Conservation (phyloP, 2,888 invertebrate genomes). For the Blastobasis adustella region DNA sequence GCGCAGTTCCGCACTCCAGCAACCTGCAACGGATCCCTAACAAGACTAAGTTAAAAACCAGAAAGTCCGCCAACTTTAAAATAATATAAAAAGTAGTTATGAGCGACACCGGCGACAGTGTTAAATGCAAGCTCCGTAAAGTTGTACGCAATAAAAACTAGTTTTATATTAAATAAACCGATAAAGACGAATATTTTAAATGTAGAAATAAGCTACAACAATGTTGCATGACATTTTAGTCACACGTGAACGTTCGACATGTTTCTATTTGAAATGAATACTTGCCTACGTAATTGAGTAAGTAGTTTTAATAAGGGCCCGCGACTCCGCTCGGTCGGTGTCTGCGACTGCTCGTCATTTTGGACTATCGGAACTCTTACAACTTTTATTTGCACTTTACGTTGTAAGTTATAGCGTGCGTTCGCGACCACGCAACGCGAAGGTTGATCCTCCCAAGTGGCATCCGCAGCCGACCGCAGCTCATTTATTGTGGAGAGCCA, state of each 20-base stretch:
- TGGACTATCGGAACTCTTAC: too few species aligned
- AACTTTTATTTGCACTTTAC: too few species aligned
- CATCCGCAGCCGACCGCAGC: background rate
- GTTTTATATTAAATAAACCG: conserved; percentile 15
- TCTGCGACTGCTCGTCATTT: too few species aligned
- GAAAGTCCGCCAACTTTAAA: conserved; percentile 1
- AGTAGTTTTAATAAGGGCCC: background rate
- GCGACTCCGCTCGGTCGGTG: too few species aligned
- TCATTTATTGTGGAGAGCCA: too few species aligned
- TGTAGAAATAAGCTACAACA: conserved; percentile 14
- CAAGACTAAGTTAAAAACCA: conserved; percentile 5
- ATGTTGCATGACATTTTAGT: conserved; percentile 13
- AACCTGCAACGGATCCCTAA: conserved; percentile 1
- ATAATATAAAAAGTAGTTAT: conserved; percentile 4
- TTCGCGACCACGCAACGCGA: too few species aligned
- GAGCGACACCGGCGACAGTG: conserved; percentile 9
- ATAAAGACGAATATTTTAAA: conserved; percentile 18
- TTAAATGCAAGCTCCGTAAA: conserved; percentile 8
- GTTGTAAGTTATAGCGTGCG: too few species aligned
- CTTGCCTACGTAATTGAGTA: conserved; percentile 3
- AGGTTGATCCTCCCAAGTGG: too few species aligned
- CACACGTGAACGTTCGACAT: conserved; percentile 1
- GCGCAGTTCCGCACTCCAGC: conserved; percentile 1
- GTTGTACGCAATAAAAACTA: conserved; percentile 15
- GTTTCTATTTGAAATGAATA: conserved; percentile 3